phyloP scores from a whole-genome alignment of 2,797 vertebrate genomes.

The Pelochelys cantorii region DNA sequence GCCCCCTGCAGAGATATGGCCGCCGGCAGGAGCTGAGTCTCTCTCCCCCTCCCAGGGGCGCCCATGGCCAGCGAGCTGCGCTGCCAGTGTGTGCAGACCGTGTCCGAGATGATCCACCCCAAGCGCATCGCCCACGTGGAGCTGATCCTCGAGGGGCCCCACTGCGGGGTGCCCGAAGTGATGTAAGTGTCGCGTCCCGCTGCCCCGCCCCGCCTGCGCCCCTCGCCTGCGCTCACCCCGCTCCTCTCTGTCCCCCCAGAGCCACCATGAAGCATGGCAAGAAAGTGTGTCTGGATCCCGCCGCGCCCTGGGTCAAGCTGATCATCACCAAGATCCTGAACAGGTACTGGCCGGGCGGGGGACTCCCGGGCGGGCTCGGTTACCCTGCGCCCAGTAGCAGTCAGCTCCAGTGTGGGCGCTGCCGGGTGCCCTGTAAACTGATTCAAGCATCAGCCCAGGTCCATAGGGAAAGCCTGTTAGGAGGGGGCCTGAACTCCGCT shows the following conservation, averaged over 20 bases:
- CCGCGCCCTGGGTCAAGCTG: neutral
- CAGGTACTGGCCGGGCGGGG: neutral
- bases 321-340: neutral
- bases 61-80: conserved; percentile 62
- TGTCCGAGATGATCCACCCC: neutral
- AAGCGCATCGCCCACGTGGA: conserved; percentile 35
- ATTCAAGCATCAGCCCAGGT: neutral
- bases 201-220: neutral
- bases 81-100: conserved; percentile 65
- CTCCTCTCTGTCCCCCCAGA: neutral
- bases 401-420: neutral
- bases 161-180: conserved; percentile 64
- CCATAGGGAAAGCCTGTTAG: neutral
- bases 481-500: neutral
- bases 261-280: neutral
- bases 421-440: neutral
- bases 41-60: neutral
- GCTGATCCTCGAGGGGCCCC: conserved; percentile 56
- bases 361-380: neutral
- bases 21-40: neutral
- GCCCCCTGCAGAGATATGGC: neutral
- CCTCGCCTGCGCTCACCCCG: neutral
- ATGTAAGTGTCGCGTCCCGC: conserved; percentile 69
- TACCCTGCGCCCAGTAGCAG: neutral
- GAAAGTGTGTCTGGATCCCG: neutral